Base-by-base conservation (phyloP, 2,113 vertebrate genomes). In the Oplegnathus fasciatus region DNA sequence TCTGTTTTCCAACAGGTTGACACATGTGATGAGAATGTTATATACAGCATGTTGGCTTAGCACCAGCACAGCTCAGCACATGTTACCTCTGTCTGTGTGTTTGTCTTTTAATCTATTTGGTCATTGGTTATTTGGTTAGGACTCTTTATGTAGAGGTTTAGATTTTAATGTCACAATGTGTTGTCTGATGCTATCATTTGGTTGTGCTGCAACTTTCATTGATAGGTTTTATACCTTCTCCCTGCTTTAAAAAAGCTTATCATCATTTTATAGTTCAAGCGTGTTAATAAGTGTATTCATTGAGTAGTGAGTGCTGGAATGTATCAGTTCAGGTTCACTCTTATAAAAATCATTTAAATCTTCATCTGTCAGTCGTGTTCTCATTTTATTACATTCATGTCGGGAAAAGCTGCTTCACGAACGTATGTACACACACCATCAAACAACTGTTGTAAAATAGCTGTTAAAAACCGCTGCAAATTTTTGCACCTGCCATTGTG, bases 1-100 rank as follows among this genome's bases (percentile, higher is more conserved):
- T 77, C 17, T 78, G 32, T 60, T 30, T 75, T 28, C 9, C 58
- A 48, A 24, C 46, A 76, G 74, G 32, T 65, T 32, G 42, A 48
- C 32, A 57, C 26, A 24, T 32, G 61, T 22, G 40, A 32, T 2
- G 57, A 61, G 1, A 75, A 32, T 46, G 72, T 75, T 3, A 48
- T 5, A 24, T 75, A 61, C 57, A 61, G 26, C 55, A 32, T 40
- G 15, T 17, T 75, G 72, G 26, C 55, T 75, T 60, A 60, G 9
- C 17, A 42, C 15, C 37, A 73, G 52, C 54, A 40, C 34, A 6
- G n/a, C 5, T 26, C 7, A 44, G 10, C 14, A 58, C 24, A 54
- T 48, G 7, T 58, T 1, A 60, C 37, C 17, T 10, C n/a, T 30
- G 24, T 73, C 7, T 24, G 54, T n/a, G 9, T 55, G 2, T n/a